These are phyloP conservation scores for Nomia melanderi DNA, from an alignment of 1,140 invertebrate genomes.

Conservation along the genomic window DNA sequence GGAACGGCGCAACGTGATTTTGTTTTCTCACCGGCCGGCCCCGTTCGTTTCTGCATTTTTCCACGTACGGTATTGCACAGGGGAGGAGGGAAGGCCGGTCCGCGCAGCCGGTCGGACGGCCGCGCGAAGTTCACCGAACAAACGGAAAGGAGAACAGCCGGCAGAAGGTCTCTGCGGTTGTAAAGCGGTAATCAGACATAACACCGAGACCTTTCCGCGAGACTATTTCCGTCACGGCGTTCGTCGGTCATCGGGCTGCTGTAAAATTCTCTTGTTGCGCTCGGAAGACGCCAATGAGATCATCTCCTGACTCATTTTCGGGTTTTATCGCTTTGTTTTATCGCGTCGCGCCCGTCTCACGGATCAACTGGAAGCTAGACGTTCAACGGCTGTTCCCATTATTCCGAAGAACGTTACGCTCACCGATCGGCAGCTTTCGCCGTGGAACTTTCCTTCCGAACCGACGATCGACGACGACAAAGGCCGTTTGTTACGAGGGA, in stretches of 20 bases:
- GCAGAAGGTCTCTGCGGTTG: constrained; percentile 36
- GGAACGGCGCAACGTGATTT: constrained; percentile 45
- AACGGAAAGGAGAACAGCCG: constrained; percentile 31
- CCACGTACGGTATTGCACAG: constrained; percentile 39
- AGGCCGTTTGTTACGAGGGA: constrained; percentile 4
- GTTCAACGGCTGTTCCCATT: no score
- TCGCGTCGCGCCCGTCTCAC: no score
- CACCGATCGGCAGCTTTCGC: no score
- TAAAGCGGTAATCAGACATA: constrained; percentile 59
- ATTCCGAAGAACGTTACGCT: no score
- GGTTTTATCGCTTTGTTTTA: constrained; percentile 7
- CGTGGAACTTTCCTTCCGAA: not conserved
- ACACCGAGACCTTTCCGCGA: constrained; percentile 33
- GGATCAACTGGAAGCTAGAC: no score
- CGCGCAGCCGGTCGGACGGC: not conserved
- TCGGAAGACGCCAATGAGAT: constrained; percentile 24
- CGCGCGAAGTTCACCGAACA: constrained; percentile 33
- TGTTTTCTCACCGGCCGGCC: constrained; percentile 40
- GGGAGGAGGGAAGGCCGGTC: not conserved
- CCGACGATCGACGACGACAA: constrained; percentile 4
- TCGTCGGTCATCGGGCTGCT: constrained; percentile 49
- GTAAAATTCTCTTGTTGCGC: constrained; percentile 58
- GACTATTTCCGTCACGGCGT: constrained; percentile 45
- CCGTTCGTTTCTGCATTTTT: constrained; percentile 50
- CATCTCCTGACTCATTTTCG: not conserved